Conservation (phyloP, 2,113 vertebrate genomes). For the Antennarius striatus region DNA sequence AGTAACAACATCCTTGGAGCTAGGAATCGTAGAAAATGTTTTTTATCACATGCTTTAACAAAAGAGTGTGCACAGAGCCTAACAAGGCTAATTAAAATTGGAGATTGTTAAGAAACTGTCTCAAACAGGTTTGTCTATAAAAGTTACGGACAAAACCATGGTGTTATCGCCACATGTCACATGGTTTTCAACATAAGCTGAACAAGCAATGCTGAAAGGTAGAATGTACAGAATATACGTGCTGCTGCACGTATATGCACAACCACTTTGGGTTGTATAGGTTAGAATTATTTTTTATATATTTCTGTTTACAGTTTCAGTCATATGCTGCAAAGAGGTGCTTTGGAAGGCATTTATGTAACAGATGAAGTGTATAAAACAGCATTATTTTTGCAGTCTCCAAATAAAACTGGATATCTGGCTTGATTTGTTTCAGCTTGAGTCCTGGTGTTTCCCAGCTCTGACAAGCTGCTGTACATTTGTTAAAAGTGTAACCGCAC, state of each 20-base stretch:
- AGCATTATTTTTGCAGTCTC: conserved; percentile 4
- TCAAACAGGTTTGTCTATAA: too few species aligned
- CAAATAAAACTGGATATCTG: neutral
- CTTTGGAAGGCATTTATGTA: conserved; percentile 4
- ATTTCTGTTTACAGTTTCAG: neutral
- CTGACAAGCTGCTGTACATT: neutral
- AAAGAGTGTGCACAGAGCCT: too few species aligned
- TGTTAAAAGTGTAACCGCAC: neutral
- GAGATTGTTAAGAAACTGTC: too few species aligned
- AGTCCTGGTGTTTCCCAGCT: neutral
- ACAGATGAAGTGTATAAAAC: conserved; percentile 3
- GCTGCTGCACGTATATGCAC: conserved; percentile 4
- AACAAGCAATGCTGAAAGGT: conserved; percentile 6
- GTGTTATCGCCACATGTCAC: neutral
- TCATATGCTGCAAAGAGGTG: neutral
- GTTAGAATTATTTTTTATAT: neutral
- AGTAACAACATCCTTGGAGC: too few species aligned
- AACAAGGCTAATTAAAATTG: too few species aligned
- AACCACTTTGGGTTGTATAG: neutral
- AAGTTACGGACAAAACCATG: too few species aligned
- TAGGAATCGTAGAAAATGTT: too few species aligned
- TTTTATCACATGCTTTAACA: too few species aligned
- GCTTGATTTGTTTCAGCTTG: neutral
- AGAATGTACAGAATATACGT: neutral
- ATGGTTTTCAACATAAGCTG: conserved; percentile 15